Conservation (phyloP, 1,140 invertebrate species). For the Drosophila melanica region DNA sequence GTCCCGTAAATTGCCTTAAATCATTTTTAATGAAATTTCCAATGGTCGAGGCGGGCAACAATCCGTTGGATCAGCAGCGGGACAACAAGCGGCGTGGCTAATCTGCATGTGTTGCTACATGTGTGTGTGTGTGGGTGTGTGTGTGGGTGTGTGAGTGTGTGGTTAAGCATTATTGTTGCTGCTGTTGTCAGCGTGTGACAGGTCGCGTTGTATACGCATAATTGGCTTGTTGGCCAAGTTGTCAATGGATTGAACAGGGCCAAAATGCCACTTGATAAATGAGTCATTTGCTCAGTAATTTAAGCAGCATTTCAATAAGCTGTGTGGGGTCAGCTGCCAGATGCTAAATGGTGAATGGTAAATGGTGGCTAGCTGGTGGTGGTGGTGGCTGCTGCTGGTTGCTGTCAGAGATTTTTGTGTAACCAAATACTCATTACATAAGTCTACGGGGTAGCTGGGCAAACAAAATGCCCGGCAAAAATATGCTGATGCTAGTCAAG, state of each 20-base stretch:
- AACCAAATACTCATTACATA: slow-evolving; percentile 83
- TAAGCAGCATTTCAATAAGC: slow-evolving; percentile 77
- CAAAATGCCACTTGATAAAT: slow-evolving; percentile 69
- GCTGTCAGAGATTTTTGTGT: slow-evolving; percentile 64
- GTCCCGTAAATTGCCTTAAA: slow-evolving; percentile 64
- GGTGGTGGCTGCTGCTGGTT: slow-evolving; percentile 19
- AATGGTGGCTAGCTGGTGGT: slow-evolving; percentile 16
- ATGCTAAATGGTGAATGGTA: slow-evolving; percentile 1
- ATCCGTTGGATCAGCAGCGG: background rate
- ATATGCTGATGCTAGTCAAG: slow-evolving; percentile 74
- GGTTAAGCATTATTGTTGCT: slow-evolving; percentile 15
- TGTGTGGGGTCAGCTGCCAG: slow-evolving; percentile 25
- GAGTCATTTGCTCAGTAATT: slow-evolving; percentile 81
- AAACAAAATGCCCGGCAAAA: slow-evolving; percentile 43
- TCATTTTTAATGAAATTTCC: slow-evolving; percentile 77
- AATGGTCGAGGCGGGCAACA: slow-evolving; percentile 4
- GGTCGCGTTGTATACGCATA: slow-evolving; percentile 41
- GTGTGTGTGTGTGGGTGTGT: background rate
- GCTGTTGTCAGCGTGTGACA: slow-evolving; percentile 42
- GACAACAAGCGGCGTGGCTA: slow-evolving; percentile 52
- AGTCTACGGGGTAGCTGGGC: slow-evolving; percentile 50
- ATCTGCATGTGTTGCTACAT: slow-evolving; percentile 35
- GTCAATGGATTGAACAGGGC: slow-evolving; percentile 47
- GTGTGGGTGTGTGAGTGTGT: slow-evolving; percentile 8
- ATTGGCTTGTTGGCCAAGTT: slow-evolving; percentile 55